Evolutionary conservation across 2,113 vertebrate genomes (phyloP), one percentile per base, ranked within the genome.

Genomic region (Odontophorus gujanensis): DNA sequence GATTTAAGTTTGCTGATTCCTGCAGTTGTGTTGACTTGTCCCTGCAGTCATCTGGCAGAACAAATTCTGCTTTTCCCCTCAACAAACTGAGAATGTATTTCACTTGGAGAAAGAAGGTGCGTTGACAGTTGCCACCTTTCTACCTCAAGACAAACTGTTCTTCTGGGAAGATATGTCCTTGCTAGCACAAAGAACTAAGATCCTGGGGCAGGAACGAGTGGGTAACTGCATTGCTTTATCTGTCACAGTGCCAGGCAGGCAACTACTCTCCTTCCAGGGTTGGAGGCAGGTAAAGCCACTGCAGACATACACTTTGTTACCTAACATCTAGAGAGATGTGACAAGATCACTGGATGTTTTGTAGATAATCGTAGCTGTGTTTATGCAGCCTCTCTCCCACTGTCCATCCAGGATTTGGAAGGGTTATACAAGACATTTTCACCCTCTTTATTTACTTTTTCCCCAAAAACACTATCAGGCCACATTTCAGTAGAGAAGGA

Each of bases 21-120:
- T 92, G 36, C 48, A 51, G 40, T 45, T 0, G 0, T 66, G 40
- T 15, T 24, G 55, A 12, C 0, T 0, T 68, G 14, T 87, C 34
- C 43, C 40, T 38, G 20, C 9, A 32, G 1, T 57, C 67, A 57
- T 47, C 22, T n/a, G 28, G 34, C 16, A 57, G 59, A 89, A 67
- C 2, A 21, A 75, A 48, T 53, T 76, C 62, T 76, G 16, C 32
- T 75, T 86, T 92, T 73, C 14, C 51, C 8, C 28, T 78, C 58
- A 72, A 43, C 22, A 43, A 48, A 18, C 14, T 75, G 66, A 47
- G 83, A 76, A 25, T 11, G 2, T 48, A 26, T 40, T 93, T n/a
- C 62, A 36, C 2, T 15, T n/a, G 16, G 78, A 89, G 30, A 30
- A 79, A 30, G 22, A 21, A 72, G 48, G 13, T 48, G 58, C 0